Percentiles rank a stretch among this genome's conserved stretches.
These are phyloP conservation scores for Scomberomorus guttatus DNA, from an alignment of 2,797 vertebrate species.

Conservation along the genomic window DNA sequence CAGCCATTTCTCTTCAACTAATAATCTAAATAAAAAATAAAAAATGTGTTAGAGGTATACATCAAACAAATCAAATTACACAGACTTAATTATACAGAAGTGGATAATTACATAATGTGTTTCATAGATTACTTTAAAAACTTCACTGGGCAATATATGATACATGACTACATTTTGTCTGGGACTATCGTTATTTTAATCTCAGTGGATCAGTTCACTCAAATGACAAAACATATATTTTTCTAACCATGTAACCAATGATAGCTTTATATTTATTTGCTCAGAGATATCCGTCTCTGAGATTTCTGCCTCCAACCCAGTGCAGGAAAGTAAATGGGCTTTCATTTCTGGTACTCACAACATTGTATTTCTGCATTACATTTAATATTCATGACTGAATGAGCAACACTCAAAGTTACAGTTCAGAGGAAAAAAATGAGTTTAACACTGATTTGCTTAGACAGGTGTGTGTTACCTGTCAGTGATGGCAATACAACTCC, in stretches of 20 bases:
- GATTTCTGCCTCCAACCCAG: too few species aligned
- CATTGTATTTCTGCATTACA: too few species aligned
- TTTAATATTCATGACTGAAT: too few species aligned
- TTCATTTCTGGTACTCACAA: neutral
- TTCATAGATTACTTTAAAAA: neutral
- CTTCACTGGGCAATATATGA: neutral
- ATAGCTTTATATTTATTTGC: conserved; percentile 1
- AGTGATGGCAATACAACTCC: neutral
- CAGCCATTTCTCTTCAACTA: conserved; percentile 36
- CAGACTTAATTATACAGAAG: neutral
- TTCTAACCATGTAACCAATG: neutral
- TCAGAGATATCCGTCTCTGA: neutral
- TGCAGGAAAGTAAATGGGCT: too few species aligned
- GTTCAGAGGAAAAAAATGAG: neutral
- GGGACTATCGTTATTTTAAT: neutral
- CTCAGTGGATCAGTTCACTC: neutral
- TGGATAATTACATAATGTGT: neutral
- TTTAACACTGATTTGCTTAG: neutral
- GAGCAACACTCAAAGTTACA: neutral
- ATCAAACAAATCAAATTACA: neutral
- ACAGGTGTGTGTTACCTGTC: neutral
- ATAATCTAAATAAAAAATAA: neutral
- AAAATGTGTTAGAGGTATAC: conserved; percentile 1
- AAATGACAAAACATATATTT: neutral
- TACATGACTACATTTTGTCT: neutral